Conservation (phyloP, 2,797 vertebrate species). For the Cirrhinus mrigala region DNA sequence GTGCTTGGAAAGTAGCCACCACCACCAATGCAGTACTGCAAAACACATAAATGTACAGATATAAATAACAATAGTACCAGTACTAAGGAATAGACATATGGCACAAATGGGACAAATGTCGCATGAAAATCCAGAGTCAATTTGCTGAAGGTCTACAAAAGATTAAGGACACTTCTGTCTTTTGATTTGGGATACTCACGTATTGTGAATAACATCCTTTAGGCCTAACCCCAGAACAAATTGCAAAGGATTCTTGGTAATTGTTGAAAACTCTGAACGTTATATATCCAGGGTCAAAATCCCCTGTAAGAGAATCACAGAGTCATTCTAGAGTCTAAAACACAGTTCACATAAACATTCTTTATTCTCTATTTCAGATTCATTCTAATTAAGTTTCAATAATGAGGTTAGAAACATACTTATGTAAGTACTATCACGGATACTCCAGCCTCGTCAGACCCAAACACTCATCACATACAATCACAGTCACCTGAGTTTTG, state of each 20-base stretch:
- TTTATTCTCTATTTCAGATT: too few relatives aligned
- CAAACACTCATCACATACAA: too few relatives aligned
- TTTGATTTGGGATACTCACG: constrained; percentile 51
- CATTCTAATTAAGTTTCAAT: too few relatives aligned
- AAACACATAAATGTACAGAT: background rate
- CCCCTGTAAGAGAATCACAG: constrained; percentile 31
- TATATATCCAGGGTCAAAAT: constrained; percentile 63
- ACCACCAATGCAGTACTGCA: background rate
- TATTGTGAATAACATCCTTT: constrained; percentile 56
- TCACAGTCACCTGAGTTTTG: too few relatives aligned
- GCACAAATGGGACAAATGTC: background rate
- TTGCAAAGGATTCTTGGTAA: constrained; percentile 55
- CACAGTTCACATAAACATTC: background rate
- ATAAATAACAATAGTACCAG: background rate
- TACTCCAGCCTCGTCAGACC: too few relatives aligned
- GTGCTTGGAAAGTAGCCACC: background rate
- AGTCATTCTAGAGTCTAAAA: background rate
- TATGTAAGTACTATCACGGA: too few relatives aligned
- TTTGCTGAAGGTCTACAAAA: background rate
- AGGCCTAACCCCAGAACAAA: constrained; percentile 64
- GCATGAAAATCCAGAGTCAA: background rate
- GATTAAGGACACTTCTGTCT: background rate
- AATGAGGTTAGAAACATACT: too few relatives aligned
- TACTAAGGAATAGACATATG: background rate
- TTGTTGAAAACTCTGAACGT: constrained; percentile 68